Evolutionary conservation across 1,140 invertebrate species (phyloP), one percentile per base, ranked within the genome.

Genomic region (Drosophila sp.): DNA sequence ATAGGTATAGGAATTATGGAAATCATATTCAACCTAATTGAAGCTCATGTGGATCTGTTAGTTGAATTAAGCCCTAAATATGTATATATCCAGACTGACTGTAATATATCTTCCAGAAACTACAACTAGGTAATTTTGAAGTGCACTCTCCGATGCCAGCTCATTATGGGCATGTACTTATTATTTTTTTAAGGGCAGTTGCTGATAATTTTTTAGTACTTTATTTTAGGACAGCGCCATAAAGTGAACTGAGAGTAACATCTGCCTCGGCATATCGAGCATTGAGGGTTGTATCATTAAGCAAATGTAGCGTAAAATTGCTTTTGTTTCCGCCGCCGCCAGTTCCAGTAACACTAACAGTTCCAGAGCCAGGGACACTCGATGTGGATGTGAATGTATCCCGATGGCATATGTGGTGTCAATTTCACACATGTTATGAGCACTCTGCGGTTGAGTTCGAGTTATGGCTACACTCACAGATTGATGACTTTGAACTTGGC

Each of bases 231-330:
- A 14, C 38, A 53, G 67, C 72, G 48, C 66, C 69, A 78, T n/a
- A 43, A 65, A 46, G 51, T 40, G 9, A 57, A 34, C 54, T 40
- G 13, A 38, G 14, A n/a, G n/a, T n/a, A 61, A 58, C 80, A 84
- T 61, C 80, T 83, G 80, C 58, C 48, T 54, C 1, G 29, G 34
- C 9, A 16, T n/a, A 38, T 53, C 38, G 70, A 59, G 70, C 7
- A 46, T 53, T 21, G 70, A 59, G 70, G 70, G 70, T 71, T 78
- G 70, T 43, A 76, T 82, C 82, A 89, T 87, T 89, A 87, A 81
- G 72, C 65, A 87, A 87, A 87, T 87, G 82, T 87, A 89, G 79
- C 82, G 71, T 87, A 89, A 87, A 89, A 87, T 87, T 86, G 78
- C 74, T 74, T 77, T 67, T 74, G 51, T 77, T 77, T 77, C 71